These are phyloP conservation scores for Phylloscopus trochilus DNA, from an alignment of 2,113 vertebrate species.

Conservation along the genomic window DNA sequence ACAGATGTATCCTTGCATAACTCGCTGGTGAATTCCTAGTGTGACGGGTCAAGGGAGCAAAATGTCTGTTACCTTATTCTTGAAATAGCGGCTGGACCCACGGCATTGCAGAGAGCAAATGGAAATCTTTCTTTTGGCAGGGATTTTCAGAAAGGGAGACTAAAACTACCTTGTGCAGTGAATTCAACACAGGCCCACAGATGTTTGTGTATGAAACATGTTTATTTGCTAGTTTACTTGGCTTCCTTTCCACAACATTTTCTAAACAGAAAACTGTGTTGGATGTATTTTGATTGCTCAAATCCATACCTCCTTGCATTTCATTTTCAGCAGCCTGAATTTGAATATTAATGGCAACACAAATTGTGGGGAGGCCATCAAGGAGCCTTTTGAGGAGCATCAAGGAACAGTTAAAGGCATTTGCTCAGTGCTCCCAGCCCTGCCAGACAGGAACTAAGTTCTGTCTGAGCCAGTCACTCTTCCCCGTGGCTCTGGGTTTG, in stretches of 20 bases:
- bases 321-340: not conserved
- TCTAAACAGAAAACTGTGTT: not conserved
- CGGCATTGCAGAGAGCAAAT: not conserved
- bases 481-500: not conserved
- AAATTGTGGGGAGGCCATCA: not conserved
- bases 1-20: not conserved
- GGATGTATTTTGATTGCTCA: fast-evolving
- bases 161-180: not conserved
- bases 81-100: not conserved
- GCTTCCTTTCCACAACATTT: not conserved
- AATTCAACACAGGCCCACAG: not conserved
- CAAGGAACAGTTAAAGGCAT: not conserved
- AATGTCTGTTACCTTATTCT: not conserved
- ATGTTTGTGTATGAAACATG: fast-evolving
- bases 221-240: not conserved
- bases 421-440: too few relatives aligned
- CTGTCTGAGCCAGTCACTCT: not conserved
- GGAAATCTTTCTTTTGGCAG: not conserved
- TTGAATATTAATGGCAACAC: not conserved
- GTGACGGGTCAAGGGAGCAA: not conserved
- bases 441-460: not conserved
- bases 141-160: not conserved
- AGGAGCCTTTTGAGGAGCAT: not conserved
- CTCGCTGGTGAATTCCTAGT: not conserved
- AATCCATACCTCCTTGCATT: not conserved